A percentile compares a stretch with the other conserved stretches of the same genome.
Conservation (phyloP, 2,113 vertebrate species). For the Pantherophis guttatus region DNA sequence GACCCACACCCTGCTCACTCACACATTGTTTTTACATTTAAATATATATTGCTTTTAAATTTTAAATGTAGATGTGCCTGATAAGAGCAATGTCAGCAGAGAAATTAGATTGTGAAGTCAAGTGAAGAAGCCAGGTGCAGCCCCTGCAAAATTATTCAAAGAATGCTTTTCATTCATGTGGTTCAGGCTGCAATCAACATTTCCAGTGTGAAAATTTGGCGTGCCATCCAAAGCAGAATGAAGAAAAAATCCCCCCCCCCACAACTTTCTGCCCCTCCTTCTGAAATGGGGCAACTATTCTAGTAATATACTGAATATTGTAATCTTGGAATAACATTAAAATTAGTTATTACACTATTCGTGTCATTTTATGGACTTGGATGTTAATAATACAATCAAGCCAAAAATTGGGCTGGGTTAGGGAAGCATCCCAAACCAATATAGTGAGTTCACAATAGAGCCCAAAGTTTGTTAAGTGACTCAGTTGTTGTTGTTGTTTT, state of each 20-base stretch:
- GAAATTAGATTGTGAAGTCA: conserved; percentile 75
- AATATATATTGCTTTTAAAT: conserved; percentile 73
- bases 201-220: conserved; percentile 48
- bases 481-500: too few species aligned
- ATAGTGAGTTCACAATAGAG: background rate
- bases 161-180: conserved; percentile 48
- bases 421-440: background rate
- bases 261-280: background rate
- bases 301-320: too few species aligned
- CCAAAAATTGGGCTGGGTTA: background rate
- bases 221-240: conserved; percentile 19
- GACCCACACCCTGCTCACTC: rapidly evolving
- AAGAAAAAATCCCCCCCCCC: background rate
- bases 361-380: background rate
- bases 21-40: conserved; percentile 64
- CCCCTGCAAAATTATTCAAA: conserved; percentile 66
- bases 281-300: background rate
- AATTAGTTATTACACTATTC: background rate
- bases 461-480: background rate
- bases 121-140: conserved; percentile 62
- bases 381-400: background rate
- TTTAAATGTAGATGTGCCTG: conserved; percentile 64
- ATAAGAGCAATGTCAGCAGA: conserved; percentile 56
- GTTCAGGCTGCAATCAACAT: conserved; percentile 23
- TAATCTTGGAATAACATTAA: background rate